phyloP scores from a whole-genome alignment of 2,797 vertebrate species.

The Bufotes viridis region DNA sequence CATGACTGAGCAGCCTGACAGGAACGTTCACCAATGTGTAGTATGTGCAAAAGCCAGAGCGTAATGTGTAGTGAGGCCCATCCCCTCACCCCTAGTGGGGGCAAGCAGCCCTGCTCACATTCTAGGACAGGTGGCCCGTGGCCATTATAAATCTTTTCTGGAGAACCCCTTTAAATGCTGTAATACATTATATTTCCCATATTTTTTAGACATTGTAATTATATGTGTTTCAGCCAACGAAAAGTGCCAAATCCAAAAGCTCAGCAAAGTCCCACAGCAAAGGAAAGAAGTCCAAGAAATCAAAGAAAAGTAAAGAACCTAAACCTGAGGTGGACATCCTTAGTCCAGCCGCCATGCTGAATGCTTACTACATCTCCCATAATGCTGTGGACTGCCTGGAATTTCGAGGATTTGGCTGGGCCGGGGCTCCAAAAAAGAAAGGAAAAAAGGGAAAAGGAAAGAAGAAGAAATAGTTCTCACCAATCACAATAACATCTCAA shows the following conservation, averaged over 20 bases:
- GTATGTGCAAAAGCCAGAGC: no score
- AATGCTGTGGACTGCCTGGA: constrained; percentile 81
- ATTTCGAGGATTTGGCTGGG: constrained; percentile 82
- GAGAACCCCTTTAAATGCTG: no score
- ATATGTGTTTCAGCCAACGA: constrained; percentile 70
- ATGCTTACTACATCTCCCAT: constrained; percentile 86
- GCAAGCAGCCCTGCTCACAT: no score
- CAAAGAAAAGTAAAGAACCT: constrained; percentile 69
- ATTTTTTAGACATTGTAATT: not conserved
- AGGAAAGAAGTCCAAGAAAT: constrained; percentile 68
- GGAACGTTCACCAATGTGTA: no score
- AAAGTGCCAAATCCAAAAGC: constrained; percentile 71
- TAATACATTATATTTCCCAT: not conserved
- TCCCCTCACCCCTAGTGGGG: no score
- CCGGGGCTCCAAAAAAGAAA: constrained; percentile 76
- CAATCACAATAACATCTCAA: not conserved
- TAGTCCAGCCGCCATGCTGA: constrained; percentile 82
- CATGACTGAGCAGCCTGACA: no score
- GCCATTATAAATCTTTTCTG: no score
- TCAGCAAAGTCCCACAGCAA: constrained; percentile 65
- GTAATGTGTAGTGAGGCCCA: no score
- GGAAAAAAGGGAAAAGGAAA: constrained; percentile 71
- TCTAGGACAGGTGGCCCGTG: no score
- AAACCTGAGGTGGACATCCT: constrained; percentile 76
- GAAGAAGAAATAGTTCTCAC: not conserved